These are phyloP conservation scores for Dendrolimus houi DNA, from an alignment of 2,888 invertebrate species.

Conservation along the genomic window DNA sequence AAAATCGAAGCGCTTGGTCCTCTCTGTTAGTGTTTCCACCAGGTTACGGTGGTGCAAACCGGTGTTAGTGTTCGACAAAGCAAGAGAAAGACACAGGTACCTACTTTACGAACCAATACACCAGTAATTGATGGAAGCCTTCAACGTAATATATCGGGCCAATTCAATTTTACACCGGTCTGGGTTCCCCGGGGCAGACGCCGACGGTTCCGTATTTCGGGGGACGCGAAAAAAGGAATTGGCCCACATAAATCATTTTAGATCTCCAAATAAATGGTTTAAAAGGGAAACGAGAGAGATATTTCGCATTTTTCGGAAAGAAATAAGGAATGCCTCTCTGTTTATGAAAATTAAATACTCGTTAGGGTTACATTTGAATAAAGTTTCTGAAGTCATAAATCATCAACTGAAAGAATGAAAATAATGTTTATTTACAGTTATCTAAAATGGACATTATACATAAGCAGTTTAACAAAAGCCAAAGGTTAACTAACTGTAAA, in stretches of 20 bases:
- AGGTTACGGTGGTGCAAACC: too few species aligned
- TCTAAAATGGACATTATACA: too few species aligned
- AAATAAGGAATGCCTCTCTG: not conserved
- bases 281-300: not conserved
- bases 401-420: too few species aligned
- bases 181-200: not conserved
- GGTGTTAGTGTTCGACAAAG: too few species aligned
- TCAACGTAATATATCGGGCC: not conserved
- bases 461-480: too few species aligned
- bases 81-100: constrained; percentile 3
- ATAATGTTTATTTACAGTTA: too few species aligned
- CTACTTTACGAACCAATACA: not conserved
- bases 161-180: not conserved
- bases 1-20: too few species aligned
- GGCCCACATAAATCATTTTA: not conserved
- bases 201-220: not conserved
- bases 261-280: not conserved
- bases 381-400: not conserved
- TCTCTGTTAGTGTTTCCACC: too few species aligned
- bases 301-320: not conserved
- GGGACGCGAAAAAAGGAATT: not conserved
- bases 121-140: not conserved
- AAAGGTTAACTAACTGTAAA: too few species aligned
- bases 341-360: not conserved
- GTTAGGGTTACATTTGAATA: not conserved